These are phyloP conservation scores for Dyspetes luteomarginatus DNA, from an alignment of 2,888 invertebrate species.

Conservation along the genomic window DNA sequence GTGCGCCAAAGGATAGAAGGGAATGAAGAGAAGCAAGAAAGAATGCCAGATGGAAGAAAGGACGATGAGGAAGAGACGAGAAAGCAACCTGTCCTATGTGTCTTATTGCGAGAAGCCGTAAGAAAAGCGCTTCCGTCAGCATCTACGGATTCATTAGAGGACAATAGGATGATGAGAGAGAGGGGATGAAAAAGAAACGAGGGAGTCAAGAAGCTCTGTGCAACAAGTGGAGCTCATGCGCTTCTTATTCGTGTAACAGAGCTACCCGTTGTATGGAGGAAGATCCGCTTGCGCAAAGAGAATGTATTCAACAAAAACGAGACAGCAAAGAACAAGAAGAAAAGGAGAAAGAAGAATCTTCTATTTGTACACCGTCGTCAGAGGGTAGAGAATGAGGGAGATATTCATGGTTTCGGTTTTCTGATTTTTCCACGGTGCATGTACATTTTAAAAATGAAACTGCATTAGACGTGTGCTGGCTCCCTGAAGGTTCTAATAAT, in stretches of 20 bases:
- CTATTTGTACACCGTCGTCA: too few relatives aligned
- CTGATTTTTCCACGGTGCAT: too few relatives aligned
- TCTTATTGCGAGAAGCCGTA: slow-evolving; percentile 72
- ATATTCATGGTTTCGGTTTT: too few relatives aligned
- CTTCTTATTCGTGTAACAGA: slow-evolving; percentile 69
- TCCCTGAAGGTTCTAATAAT: too few relatives aligned
- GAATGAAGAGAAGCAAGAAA: slow-evolving; percentile 41
- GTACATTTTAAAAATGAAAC: too few relatives aligned
- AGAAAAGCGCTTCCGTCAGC: slow-evolving; percentile 80
- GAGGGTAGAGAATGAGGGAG: too few relatives aligned
- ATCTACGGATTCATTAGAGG: slow-evolving; percentile 83
- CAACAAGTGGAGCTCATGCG: slow-evolving; percentile 57
- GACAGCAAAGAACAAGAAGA: slow-evolving; percentile 12
- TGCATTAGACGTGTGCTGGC: too few relatives aligned
- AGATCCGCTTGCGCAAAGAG: slow-evolving; percentile 9
- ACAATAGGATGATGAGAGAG: slow-evolving; percentile 81
- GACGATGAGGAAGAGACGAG: slow-evolving; percentile 63
- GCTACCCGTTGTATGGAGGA: slow-evolving; percentile 66
- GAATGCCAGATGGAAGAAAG: slow-evolving; percentile 36
- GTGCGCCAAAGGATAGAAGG: neutral
- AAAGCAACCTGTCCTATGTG: slow-evolving; percentile 76
- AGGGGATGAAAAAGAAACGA: slow-evolving; percentile 66
- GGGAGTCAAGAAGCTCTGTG: slow-evolving; percentile 35
- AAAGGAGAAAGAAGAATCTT: too few relatives aligned
- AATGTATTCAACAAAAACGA: slow-evolving; percentile 2